phyloP scores from a whole-genome alignment of 2,797 vertebrate genomes.

The Sus cebifrons region DNA sequence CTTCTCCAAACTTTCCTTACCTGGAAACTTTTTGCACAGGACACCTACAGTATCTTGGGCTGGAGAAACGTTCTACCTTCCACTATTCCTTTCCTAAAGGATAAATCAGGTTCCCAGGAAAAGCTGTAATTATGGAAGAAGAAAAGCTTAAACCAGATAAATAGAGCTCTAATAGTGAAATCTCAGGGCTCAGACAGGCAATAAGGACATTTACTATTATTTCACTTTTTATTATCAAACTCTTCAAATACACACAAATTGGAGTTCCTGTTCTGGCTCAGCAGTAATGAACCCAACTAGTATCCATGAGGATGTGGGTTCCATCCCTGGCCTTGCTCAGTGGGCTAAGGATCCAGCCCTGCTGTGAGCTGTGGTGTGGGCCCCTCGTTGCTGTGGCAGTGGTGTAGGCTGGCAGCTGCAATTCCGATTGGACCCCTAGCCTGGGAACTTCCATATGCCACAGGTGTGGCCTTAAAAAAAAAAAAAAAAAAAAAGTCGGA shows the following conservation, averaged over 20 bases:
- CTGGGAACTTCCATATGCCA: no score
- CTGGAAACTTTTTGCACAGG: neutral
- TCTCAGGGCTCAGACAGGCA: neutral
- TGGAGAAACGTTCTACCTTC: neutral
- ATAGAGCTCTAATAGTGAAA: neutral
- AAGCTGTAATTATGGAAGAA: neutral
- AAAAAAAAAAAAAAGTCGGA: no score
- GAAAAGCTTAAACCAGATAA: neutral
- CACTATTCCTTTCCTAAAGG: neutral
- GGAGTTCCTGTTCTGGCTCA: neutral
- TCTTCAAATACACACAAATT: constrained; percentile 29
- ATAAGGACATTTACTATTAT: neutral
- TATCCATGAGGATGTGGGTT: no score
- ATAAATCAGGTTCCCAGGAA: neutral
- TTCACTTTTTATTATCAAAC: neutral
- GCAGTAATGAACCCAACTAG: no score
- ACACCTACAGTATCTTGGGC: neutral
- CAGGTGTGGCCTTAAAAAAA: no score
- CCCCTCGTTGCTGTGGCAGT: no score
- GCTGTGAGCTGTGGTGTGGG: no score
- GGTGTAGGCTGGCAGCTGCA: no score
- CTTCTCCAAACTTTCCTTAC: neutral
- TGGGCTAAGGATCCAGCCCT: no score
- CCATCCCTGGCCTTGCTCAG: no score
- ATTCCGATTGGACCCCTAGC: no score